Evolutionary conservation across 2,797 vertebrate genomes (phyloP), one percentile per base, ranked within the genome.

Genomic region (Helostoma temminkii): DNA sequence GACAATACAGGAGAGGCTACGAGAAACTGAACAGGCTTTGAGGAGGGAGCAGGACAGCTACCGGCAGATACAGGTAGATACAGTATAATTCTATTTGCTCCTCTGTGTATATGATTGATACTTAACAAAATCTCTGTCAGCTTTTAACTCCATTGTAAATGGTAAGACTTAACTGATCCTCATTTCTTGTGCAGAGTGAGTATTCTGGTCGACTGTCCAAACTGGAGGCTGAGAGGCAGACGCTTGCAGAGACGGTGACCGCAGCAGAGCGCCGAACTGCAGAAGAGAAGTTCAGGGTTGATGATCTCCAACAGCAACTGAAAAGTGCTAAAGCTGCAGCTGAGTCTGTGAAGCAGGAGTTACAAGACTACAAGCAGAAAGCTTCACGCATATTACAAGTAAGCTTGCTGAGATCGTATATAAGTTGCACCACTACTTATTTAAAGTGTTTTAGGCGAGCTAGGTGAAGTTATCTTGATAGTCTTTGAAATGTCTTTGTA

Each of bases 311-410:
- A 53, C 96, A 98, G 81, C 96, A 98, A 74, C 80, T 94, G 71
- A 97, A 95, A 90, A 84, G 86, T 9, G 82, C 90, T 46, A 96
- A 94, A 88, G 79, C 86, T 9, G 91, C 85, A 39, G 82, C 95
- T 0, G 97, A 99, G 67, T 90, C 91, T 11, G 90, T 92, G 32
- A 98, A 95, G 80, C 97, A 96, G 83, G 98, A 99, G 59, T 65
- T 99, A 41, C 83, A 93, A 9, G 98, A 99, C 87, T 99, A 99
- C 80, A 99, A 99, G 76, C 95, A 98, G 68, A 99, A 99, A 88
- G 98, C 98, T 14, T 95, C 98, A 2, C 95, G 98, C 24, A 99
- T 99, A 76, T 93, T 99, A 21, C 97, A 99, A 66, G 98, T 98
- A 79, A 66, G 21, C 36, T n/a, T 6, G 11, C 0, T 0, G 10